Base-by-base conservation (phyloP, 1,140 invertebrate species). In the Leptinotarsa texana region DNA sequence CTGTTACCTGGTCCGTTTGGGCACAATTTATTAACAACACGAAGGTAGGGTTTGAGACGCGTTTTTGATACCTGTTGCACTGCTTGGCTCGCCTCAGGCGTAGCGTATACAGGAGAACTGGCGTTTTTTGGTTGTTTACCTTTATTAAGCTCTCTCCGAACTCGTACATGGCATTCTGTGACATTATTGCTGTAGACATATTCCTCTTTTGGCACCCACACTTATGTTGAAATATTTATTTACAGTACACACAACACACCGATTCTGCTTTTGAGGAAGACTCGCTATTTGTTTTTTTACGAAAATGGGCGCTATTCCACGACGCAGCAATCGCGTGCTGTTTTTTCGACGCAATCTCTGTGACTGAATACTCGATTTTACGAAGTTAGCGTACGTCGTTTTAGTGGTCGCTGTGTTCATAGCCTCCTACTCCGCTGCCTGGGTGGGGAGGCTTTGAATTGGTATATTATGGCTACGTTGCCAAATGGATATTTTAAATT, bases 101-200 rank as follows among this genome's bases (percentile, higher is more conserved):
- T 17, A 57, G 15, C 51, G 17, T 17, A 18, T 18, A 57, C 51
- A 18, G n/a, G 51, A 57, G n/a, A 57, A 57, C 51, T 17, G 15
- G 2, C 15, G 51, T 57, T 65, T 65, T 33, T 42, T 42, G 33
- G 33, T 42, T 65, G 51, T 68, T 74, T 83, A 85, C 84, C 83
- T 85, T 85, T 22, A 84, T 77, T 61, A 85, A 77, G 77, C 81
- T 83, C 73, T 84, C 83, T 76, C 83, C 82, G 72, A 85, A 85
- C 66, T 85, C 84, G 75, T 82, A 85, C 81, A 82, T 81, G 51
- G 82, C 80, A 79, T 82, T 83, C 75, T 83, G 82, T 49, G 80
- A 79, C 84, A 85, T 85, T 71, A 84, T 83, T 51, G 84, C 83
- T 47, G 84, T 85, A 77, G 84, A 85, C 84, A 85, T 85, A 76